These are phyloP conservation scores for Pristionchus exspectatus DNA, from an alignment of 2,888 invertebrate genomes.

Conservation along the genomic window DNA sequence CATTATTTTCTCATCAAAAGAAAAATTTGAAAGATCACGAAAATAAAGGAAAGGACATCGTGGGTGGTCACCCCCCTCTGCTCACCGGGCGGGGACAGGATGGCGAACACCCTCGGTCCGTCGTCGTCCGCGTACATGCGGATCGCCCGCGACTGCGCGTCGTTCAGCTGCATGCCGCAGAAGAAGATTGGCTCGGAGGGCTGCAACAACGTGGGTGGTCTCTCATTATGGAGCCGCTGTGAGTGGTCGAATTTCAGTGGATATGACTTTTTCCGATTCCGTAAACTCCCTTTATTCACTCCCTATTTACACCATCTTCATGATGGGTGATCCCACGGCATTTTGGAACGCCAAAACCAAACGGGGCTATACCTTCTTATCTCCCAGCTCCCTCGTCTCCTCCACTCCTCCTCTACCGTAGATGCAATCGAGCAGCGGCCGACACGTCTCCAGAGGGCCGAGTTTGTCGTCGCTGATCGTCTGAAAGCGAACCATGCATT, in stretches of 20 bases:
- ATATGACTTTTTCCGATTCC: neutral
- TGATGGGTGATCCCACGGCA: too few species aligned
- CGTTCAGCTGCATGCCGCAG: neutral
- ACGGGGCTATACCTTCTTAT: too few species aligned
- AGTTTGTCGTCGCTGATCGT: neutral
- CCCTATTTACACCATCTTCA: too few species aligned
- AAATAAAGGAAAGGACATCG: too few species aligned
- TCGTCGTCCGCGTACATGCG: neutral
- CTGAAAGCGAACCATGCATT: neutral
- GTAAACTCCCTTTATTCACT: too few species aligned
- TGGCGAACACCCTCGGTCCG: neutral
- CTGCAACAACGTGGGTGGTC: neutral
- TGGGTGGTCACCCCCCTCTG: too few species aligned
- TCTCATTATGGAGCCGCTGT: neutral
- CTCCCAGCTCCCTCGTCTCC: too few species aligned
- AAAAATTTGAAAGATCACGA: too few species aligned
- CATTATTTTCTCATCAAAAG: too few species aligned
- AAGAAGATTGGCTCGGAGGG: neutral
- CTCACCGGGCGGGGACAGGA: conserved; percentile 21
- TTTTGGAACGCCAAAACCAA: too few species aligned
- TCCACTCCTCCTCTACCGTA: neutral
- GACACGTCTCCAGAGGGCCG: neutral
- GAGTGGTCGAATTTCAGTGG: neutral
- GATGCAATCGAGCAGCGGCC: conserved; percentile 1
- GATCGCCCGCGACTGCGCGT: neutral